A percentile compares a stretch with the other conserved stretches of the same genome.
Evolutionary conservation across 2,888 invertebrate genomes (phyloP).

Genomic region (Trisateles emortualis): DNA sequence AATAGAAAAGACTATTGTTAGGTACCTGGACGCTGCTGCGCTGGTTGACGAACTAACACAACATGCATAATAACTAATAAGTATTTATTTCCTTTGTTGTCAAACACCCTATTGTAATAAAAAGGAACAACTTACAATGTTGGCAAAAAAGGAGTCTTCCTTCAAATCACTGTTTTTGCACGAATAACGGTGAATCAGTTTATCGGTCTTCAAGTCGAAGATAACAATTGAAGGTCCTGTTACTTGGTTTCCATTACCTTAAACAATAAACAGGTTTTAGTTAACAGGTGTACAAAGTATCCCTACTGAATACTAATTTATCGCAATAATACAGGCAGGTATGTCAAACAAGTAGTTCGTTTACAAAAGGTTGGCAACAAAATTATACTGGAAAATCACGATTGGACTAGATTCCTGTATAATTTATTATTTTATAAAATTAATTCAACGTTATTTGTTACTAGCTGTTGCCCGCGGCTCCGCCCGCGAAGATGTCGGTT

Average conservation of each 20-base stretch:
- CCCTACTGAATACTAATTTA: no score
- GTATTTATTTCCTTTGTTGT: no score
- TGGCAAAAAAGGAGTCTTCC: constrained; percentile 93
- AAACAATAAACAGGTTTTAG: constrained; percentile 31
- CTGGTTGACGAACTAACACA: no score
- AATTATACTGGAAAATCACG: constrained; percentile 19
- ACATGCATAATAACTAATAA: no score
- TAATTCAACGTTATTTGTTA: no score
- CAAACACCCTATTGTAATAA: background rate
- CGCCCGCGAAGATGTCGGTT: no score
- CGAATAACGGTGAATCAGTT: constrained; percentile 89
- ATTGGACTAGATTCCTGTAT: constrained; percentile 27
- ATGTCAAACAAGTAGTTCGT: no score
- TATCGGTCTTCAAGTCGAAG: constrained; percentile 92
- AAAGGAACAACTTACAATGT: constrained; percentile 87
- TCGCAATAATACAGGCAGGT: no score
- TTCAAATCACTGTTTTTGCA: constrained; percentile 90
- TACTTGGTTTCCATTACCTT: constrained; percentile 84
- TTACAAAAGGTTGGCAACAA: constrained; percentile 5
- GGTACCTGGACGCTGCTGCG: no score
- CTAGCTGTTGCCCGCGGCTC: no score
- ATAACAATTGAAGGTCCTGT: constrained; percentile 89
- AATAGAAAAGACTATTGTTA: no score
- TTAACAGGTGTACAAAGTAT: no score
- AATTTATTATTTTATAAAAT: constrained; percentile 7